Evolutionary conservation across 2,888 invertebrate species (phyloP), one percentile per base, ranked within the genome.

Genomic region (Drosophila meridionalis): DNA sequence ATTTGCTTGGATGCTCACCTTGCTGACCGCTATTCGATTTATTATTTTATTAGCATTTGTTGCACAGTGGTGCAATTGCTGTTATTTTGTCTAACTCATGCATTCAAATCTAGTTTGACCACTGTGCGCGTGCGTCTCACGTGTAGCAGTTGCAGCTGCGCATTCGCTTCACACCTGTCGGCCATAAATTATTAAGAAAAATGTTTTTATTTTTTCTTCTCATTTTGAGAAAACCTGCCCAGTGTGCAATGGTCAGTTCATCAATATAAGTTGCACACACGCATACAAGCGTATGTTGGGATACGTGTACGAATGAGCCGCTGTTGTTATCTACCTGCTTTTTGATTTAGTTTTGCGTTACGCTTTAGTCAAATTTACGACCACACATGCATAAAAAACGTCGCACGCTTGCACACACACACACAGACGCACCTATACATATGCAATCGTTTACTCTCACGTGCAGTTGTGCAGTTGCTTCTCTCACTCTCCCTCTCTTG

Each of bases 291-390:
- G 30, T 47, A 57, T 68, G 53, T 67, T 58, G 56, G 66, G 38
- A 65, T 78, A 60, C 68, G 57, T 80, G 68, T 72, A 65, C 73
- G 60, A 72, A 74, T 66, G 82, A 82, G 76, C 55, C 62, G 73
- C 69, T 65, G 72, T 59, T 71, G 42, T 66, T 76, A 68, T 77
- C 86, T 84, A 84, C 84, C 84, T 85, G 84, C 69, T 67, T 76
- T 81, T 78, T 76, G 85, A 85, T 82, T 82, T 82, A 88, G 88
- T 84, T 83, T 80, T 83, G 76, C 76, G 80, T 80, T 82, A 82
- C 83, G 82, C 83, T 83, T 88, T 82, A 85, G 88, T 88, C 88
- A 83, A 85, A 88, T 88, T 88, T 85, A 81, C 83, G 81, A 65
- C 76, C 69, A 76, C 62, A 75, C 67, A 65, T 66, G 55, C 66